These are phyloP conservation scores for Tenthredo livida DNA, from an alignment of 2,888 invertebrate species.

Conservation along the genomic window DNA sequence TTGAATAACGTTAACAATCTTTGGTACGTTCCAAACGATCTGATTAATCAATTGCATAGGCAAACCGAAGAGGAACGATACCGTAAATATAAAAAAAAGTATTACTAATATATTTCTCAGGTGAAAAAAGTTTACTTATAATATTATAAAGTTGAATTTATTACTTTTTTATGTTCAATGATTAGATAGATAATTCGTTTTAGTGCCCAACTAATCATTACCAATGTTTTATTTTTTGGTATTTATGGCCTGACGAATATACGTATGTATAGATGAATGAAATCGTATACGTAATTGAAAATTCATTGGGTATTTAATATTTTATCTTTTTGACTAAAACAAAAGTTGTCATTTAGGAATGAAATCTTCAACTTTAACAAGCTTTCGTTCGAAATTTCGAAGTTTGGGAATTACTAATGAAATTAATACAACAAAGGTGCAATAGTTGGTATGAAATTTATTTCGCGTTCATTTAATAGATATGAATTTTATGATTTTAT, in stretches of 20 bases:
- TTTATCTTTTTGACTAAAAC: constrained; percentile 1
- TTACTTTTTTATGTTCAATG: not conserved
- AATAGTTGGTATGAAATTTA: not conserved
- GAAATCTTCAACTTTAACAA: not conserved
- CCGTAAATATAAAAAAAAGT: constrained; percentile 75
- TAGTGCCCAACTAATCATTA: not conserved
- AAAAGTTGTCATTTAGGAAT: not conserved
- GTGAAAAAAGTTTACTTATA: not conserved
- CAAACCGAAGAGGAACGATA: constrained; percentile 78
- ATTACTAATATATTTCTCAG: constrained; percentile 63
- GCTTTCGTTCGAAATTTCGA: not conserved
- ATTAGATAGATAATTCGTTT: not conserved
- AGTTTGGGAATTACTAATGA: not conserved
- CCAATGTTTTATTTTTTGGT: not conserved
- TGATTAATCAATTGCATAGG: constrained; percentile 83
- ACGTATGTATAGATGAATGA: not conserved
- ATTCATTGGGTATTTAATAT: not conserved
- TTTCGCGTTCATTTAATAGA: not conserved
- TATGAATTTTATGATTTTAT: not conserved
- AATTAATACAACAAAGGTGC: not conserved
- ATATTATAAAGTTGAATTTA: not conserved
- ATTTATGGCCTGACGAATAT: not conserved
- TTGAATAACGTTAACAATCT: constrained; percentile 88
- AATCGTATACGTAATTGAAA: not conserved
- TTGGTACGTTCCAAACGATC: constrained; percentile 89